Base-by-base conservation (phyloP, 2,113 vertebrate genomes). In the Esox niger region DNA sequence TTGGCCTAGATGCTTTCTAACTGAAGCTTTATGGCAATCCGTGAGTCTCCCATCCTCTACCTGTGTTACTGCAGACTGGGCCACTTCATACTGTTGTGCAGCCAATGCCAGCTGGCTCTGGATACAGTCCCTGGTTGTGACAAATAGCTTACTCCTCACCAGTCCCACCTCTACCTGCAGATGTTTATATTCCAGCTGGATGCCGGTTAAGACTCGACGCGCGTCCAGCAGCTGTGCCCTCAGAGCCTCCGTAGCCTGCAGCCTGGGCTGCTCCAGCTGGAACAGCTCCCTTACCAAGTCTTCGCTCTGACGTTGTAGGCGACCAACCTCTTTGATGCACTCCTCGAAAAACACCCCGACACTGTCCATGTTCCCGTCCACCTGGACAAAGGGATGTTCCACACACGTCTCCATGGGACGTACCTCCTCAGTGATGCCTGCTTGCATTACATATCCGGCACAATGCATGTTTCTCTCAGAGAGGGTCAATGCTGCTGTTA, bases 21-120 rank as follows among this genome's bases (percentile, higher is more conserved):
- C 46, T 21, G 10, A 15, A 21, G 27, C 13, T 20, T 62, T 43
- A 43, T 43, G 38, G 11, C 3, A 43, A 15, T 10, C 38, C 17
- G 13, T 43, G 38, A 15, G 15, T 43, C 17, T 43, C 38, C 57
- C 10, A 9, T 30, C 13, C 9, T 13, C 11, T 70, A 89, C 88
- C 87, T 87, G 85, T 25, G 84, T 86, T 4, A 92, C 81, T 0
- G 85, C 74, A 17, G 86, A 87, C 80, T 95, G 94, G 60, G 92
- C 90, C 80, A 97, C 91, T 3, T 94, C 91, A 1, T 95, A 93
- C 73, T 89, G 75, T 0, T 84, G 86, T 49, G 84, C 89, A 56
- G 93, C 90, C 79, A 97, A 88, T 57, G 86, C 91, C 80, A 95
- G 93, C 79, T 97, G 94, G 79, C 87, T 95, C 32, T 93, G 90